Conservation (phyloP, 2,797 vertebrate species). For the Vipera ursinii region DNA sequence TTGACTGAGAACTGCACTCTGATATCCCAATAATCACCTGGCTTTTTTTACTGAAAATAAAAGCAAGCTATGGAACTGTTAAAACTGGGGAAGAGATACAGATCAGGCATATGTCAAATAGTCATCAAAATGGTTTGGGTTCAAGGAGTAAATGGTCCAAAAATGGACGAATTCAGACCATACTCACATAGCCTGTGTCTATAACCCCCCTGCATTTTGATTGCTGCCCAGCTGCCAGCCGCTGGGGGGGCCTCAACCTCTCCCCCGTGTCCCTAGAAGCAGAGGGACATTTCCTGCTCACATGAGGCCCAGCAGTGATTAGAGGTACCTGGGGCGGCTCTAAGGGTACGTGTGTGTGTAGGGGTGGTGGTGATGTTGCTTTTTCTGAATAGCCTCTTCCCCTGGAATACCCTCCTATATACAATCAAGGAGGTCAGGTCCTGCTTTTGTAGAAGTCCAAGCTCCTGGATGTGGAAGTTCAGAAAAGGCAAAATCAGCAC, state of each 20-base stretch:
- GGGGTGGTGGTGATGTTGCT: background rate
- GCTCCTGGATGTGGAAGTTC: background rate
- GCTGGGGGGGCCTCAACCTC: background rate
- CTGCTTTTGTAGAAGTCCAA: background rate
- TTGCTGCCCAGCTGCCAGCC: background rate
- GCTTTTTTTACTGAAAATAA: background rate
- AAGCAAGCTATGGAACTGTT: background rate
- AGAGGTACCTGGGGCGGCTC: background rate
- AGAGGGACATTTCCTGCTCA: background rate
- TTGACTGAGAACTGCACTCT: background rate
- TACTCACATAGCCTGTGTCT: background rate
- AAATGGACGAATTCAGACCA: background rate
- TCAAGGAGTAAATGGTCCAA: background rate
- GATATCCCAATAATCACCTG: background rate
- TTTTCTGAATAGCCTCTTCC: background rate
- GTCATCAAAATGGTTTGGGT: background rate
- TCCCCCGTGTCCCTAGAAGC: background rate
- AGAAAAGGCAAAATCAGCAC: background rate
- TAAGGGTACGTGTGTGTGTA: background rate
- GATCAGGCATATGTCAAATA: background rate
- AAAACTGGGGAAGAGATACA: background rate
- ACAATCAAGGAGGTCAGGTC: background rate
- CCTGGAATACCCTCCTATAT: background rate
- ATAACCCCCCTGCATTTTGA: background rate
- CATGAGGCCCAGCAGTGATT: background rate